Evolutionary conservation across 2,888 invertebrate genomes (phyloP).

Genomic region (Platycheirus rosarum): DNA sequence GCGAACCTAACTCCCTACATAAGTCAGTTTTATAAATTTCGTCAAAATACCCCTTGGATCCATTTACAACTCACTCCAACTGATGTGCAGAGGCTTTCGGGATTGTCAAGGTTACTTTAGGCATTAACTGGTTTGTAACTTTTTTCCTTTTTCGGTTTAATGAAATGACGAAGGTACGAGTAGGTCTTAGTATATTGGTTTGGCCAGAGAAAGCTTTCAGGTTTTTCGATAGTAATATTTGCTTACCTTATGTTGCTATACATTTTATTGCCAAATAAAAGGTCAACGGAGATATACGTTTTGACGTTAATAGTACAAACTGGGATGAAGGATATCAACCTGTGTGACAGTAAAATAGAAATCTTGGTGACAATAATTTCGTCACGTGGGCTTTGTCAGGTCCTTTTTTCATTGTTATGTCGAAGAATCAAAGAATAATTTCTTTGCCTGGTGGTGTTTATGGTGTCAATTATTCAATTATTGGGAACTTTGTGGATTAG

Average conservation of each 20-base stretch:
- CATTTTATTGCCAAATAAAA: slow-evolving; percentile 69
- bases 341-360: slow-evolving; percentile 66
- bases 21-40: slow-evolving; percentile 56
- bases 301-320: slow-evolving; percentile 59
- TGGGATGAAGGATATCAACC: slow-evolving; percentile 47
- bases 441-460: slow-evolving; percentile 60
- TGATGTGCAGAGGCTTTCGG: slow-evolving; percentile 10
- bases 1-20: not conserved
- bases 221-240: not conserved
- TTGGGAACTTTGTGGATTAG: slow-evolving; percentile 55
- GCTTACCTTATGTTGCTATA: slow-evolving; percentile 28
- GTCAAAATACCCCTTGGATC: slow-evolving; percentile 26
- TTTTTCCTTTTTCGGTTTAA: not conserved
- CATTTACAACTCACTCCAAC: slow-evolving; percentile 33
- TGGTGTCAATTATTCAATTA: slow-evolving; percentile 68
- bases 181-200: not conserved
- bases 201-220: slow-evolving; percentile 16
- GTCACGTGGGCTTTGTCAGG: slow-evolving; percentile 64
- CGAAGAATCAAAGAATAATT: slow-evolving; percentile 51
- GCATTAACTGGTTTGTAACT: slow-evolving; percentile 35
- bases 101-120: slow-evolving; percentile 32
- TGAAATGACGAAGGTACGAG: slow-evolving; percentile 23
- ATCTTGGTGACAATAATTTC: slow-evolving; percentile 68
- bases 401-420: slow-evolving; percentile 52
- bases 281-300: slow-evolving; percentile 70